Conservation (phyloP, 2,113 vertebrate genomes). For the Triplophysa dalaica region DNA sequence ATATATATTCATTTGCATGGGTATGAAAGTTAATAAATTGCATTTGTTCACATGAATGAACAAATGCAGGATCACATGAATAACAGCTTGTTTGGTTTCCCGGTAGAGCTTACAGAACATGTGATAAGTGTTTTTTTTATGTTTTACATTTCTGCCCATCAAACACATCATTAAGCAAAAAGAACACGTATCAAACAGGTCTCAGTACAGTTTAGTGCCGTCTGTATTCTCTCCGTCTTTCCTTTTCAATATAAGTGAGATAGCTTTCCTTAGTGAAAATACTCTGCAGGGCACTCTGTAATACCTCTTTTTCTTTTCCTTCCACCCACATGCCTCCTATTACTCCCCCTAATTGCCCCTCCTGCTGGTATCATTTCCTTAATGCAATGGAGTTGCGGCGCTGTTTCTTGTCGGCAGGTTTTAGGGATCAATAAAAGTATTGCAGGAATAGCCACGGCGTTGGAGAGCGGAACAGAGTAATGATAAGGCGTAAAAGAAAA, state of each 20-base stretch:
- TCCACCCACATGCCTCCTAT: background rate
- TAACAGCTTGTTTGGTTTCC: too few relatives aligned
- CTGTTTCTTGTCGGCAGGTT: constrained; percentile 4
- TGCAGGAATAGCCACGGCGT: background rate
- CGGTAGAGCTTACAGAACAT: too few relatives aligned
- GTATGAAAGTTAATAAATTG: too few relatives aligned
- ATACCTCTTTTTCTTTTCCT: background rate
- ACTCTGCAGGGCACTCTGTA: background rate
- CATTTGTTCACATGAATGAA: too few relatives aligned
- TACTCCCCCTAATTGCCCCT: constrained; percentile 6
- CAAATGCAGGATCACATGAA: too few relatives aligned
- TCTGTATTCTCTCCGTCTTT: too few relatives aligned
- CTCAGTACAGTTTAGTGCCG: too few relatives aligned
- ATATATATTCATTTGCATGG: too few relatives aligned
- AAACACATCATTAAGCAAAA: too few relatives aligned
- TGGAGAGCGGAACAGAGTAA: constrained; percentile 12
- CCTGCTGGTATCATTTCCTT: constrained; percentile 33
- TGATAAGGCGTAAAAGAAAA: background rate
- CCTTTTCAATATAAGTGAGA: background rate
- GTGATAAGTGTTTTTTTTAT: too few relatives aligned
- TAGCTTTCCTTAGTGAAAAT: background rate
- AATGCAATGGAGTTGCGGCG: background rate
- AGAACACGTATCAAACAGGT: too few relatives aligned
- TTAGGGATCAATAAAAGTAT: constrained; percentile 13
- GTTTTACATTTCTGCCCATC: too few relatives aligned